Conservation (phyloP, 2,797 vertebrate species). For the Helicolenus hilgendorfi region DNA sequence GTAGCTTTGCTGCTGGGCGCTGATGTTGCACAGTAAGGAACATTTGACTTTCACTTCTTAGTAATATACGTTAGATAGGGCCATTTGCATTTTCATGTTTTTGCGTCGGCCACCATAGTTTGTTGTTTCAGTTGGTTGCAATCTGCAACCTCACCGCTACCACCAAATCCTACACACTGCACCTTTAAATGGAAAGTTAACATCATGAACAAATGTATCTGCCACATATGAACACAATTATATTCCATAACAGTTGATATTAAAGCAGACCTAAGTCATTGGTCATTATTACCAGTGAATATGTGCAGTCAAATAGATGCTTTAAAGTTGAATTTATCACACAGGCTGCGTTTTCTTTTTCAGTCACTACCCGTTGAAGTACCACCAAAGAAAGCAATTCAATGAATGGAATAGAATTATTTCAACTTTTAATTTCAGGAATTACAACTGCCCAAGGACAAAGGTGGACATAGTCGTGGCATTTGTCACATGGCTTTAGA, state of each 20-base stretch:
- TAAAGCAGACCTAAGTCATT: neutral
- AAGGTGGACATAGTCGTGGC: neutral
- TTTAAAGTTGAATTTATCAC: neutral
- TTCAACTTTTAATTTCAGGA: neutral
- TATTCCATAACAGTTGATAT: neutral
- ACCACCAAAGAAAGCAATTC: neutral
- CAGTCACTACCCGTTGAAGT: neutral
- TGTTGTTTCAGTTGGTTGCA: too few species aligned
- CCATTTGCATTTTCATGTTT: too few species aligned
- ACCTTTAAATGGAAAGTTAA: neutral
- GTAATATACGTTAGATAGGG: too few species aligned
- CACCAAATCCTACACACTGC: too few species aligned
- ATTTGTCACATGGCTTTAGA: neutral
- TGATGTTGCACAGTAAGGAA: too few species aligned
- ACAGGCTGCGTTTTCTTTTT: neutral
- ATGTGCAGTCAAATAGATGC: neutral
- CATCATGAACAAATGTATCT: neutral
- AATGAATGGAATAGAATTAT: neutral
- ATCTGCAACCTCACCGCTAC: too few species aligned
- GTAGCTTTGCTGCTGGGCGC: too few species aligned
- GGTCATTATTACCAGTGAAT: neutral
- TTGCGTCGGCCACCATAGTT: too few species aligned
- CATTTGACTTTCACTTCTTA: too few species aligned
- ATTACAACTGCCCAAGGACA: neutral
- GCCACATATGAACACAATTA: neutral